Base-by-base conservation (phyloP, 2,888 invertebrate species). In the Dynastes maya region DNA sequence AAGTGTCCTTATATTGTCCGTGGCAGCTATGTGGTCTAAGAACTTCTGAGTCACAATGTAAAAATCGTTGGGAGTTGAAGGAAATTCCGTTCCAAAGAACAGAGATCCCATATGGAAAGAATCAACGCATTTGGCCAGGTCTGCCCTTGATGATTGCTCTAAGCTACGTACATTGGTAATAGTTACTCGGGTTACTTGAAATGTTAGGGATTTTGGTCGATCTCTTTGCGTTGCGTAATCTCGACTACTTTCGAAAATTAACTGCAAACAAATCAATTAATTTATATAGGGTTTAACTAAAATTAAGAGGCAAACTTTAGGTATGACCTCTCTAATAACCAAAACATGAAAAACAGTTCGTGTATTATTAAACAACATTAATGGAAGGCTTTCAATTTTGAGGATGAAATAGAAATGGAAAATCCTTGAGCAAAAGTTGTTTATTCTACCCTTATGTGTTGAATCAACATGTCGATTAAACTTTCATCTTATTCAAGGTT, bases 1-100 rank as follows among this genome's bases (percentile, higher is more conserved):
- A 74, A 87, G 79, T 72, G 84, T 82, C 77, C 90, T 85, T 71
- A 91, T 88, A 84, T 90, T 90, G 84, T 91, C 91, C 76, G 86
- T 88, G 45, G 89, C 88, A 83, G 88, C 84, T 83, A 89, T 88
- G 87, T 97, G 97, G 80, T 94, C 90, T 45, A 96, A 87, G 85
- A 97, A 96, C 87, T 96, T 95, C 83, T 96, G 95, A 27, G 95
- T 94, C 64, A 97, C 93, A 2, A 96, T 94, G 82, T 94, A 93
- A 86, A 93, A 91, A 86, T 97, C 96, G 2, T 90, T 91, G 0
- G 90, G 85, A 13, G 92, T 89, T 53, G 94, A 93, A 0, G 97
- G 96, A 88, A 97, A 97, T 78, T 94, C 93, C n/a, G 91, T 90
- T n/a, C 92, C 93, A 85, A 93, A 94, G 82, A 95, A 95, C 84